A percentile compares a stretch with the other conserved stretches of the same genome.
Evolutionary conservation across 2,113 vertebrate species (phyloP).

Genomic region (Cephalopterus ornatus): DNA sequence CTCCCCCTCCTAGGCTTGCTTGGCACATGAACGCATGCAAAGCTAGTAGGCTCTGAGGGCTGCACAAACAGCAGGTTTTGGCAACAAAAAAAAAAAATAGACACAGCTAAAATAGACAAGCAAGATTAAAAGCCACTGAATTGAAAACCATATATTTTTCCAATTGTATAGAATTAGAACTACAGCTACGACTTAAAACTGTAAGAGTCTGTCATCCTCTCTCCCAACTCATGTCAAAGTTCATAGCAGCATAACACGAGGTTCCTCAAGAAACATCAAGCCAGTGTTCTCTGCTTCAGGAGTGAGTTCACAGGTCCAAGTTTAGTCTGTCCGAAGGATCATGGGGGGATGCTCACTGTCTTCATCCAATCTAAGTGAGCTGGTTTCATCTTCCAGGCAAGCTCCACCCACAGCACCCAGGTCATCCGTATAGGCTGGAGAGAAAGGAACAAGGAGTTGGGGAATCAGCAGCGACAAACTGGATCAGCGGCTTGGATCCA

Average conservation of each 20-base stretch:
- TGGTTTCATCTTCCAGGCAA: conserved; percentile 89
- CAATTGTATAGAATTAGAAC: conserved; percentile 72
- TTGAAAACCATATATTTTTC: conserved; percentile 70
- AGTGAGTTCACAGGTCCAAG: conserved; percentile 52
- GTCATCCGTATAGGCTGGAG: conserved; percentile 90
- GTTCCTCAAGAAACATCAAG: conserved; percentile 71
- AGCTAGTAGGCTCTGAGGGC: conserved; percentile 78
- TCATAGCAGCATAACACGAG: conserved; percentile 86
- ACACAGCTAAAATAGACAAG: conserved; percentile 74
- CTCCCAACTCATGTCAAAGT: conserved; percentile 78
- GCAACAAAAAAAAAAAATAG: conserved; percentile 59
- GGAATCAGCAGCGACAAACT: background rate
- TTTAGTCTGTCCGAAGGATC: conserved; percentile 93
- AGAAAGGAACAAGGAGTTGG: background rate
- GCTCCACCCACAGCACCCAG: conserved; percentile 90
- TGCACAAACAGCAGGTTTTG: conserved; percentile 76
- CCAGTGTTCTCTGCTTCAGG: conserved; percentile 70
- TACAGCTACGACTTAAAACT: conserved; percentile 74
- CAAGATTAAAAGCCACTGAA: conserved; percentile 77
- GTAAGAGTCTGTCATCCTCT: conserved; percentile 78
- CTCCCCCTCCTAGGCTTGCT: conserved; percentile 71
- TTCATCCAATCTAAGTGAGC: conserved; percentile 85
- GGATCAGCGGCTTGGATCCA: background rate
- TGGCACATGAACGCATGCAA: conserved; percentile 96
- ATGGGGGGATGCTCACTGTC: conserved; percentile 98